Evolutionary conservation across 2,113 vertebrate genomes (phyloP), one percentile per base, ranked within the genome.

Genomic region (Limnothrissa miodon): DNA sequence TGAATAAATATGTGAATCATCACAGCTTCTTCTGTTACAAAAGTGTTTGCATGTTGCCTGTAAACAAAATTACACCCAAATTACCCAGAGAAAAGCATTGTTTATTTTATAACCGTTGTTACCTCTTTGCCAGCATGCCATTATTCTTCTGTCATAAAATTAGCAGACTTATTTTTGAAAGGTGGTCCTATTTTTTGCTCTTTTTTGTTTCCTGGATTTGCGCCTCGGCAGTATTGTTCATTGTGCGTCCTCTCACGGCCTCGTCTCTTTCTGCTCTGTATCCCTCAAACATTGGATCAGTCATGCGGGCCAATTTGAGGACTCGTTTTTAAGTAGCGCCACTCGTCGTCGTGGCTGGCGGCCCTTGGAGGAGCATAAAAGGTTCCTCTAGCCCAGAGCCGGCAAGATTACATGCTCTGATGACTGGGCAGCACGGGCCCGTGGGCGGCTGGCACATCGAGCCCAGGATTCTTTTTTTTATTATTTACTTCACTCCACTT

Each of bases 201-300:
- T 48, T 23, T 46, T 17, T 39, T 42, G 53, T n/a, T 78, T 17
- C 4, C 51, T 42, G 11, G 42, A 83, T 53, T 56, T 13, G 29
- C 66, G 33, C 66, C 66, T 74, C 33, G 2, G 10, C 7, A 48
- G 66, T 78, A 78, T 87, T 82, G 53, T 62, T 59, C 79, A 78
- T 83, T 62, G 59, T 39, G 78, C 56, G 74, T 51, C 15, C 79
- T 80, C 83, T 79, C 83, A 66, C n/a, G 79, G 78, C 80, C 62
- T 45, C 59, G 48, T 74, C 82, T 23, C 74, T 80, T 83, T 83
- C 48, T 44, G 46, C 81, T 85, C 51, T 78, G 78, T 17, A 56
- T 85, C 74, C 80, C 80, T 81, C 80, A 44, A 83, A 81, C 33
- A 25, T 39, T 45, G 46, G 80, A 84, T 80, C 78, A 56, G 83